Base-by-base conservation (phyloP, 2,888 invertebrate species). In the Hirtodrosophila trivittata region DNA sequence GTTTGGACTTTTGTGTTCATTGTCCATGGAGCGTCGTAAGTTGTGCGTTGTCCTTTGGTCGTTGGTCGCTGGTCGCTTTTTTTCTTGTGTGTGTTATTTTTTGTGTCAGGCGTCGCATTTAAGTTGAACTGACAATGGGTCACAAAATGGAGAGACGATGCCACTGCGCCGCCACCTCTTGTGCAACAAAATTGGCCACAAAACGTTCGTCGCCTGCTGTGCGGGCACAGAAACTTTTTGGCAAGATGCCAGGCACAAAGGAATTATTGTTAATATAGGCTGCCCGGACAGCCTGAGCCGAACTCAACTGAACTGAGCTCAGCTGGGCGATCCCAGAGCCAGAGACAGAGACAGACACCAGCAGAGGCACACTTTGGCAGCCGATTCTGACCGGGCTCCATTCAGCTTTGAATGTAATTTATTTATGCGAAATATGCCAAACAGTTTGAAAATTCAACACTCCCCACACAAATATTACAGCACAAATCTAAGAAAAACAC, bases 201-300 rank as follows among this genome's bases (percentile, higher is more conserved):
- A 83, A 80, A 81, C 73, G 84, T 65, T 81, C 75, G 69, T 66
- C 75, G 75, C 80, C 84, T 67, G 84, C 80, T 81, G 81, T 75
- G 84, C 64, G 63, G 63, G 32, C 46, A 45, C 35, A 39, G 25
- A 54, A 78, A 82, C 49, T 63, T 73, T 75, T 84, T 80, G 84
- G 84, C 84, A 58, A 73, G 72, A 72, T 72, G 78, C 78, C 81
- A 65, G 52, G 59, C 66, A 69, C 81, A 80, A 75, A 80, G 77
- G 58, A 80, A 77, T 80, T 83, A 80, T 80, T 80, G 81, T 83
- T 83, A 83, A 83, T 80, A 84, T 75, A 75, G 80, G 81, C 84
- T 70, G 71, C 59, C 46, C 46, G 66, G 56, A 52, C 69, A 52
- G 67, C 59, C 25, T 5, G 35, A 18, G 12, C 28, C 5, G 54